Evolutionary conservation across 2,797 vertebrate species (phyloP), one percentile per base, ranked within the genome.

Genomic region (Dromococcyx pavoninus): DNA sequence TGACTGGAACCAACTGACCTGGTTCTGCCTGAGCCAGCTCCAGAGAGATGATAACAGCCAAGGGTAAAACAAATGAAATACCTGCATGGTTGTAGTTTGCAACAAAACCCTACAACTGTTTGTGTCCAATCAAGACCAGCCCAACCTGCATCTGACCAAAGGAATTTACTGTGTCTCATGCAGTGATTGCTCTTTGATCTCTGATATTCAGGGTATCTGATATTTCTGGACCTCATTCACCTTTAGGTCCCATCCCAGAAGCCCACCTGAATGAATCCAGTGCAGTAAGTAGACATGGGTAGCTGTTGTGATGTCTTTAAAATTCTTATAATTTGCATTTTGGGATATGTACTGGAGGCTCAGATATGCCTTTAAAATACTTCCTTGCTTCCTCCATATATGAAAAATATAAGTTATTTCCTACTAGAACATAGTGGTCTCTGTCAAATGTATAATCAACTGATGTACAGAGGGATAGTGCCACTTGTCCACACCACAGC

Each of bases 1-100:
- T 88, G 84, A 93, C 95, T 96, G 96, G 96, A 97, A 96, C 48
- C 81, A 80, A 95, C 96, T 93, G 96, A 94, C 92, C 79, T 89
- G 86, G 37, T 88, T 92, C 96, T 95, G 96, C 87, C 72, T 78
- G 37, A 96, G 90, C 96, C 93, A 95, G 96, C 86, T 95, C 57
- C 3, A 5, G 22, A 85, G 58, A 39, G 80, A 71, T 89, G 91
- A 91, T 95, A 96, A 95, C 87, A 88, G 60, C 57, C 81, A 86
- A 89, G 86, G 88, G 88, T 95, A 73, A 95, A 95, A 65, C 90
- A 95, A 89, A 88, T 92, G 1, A 92, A 96, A 96, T 91, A 76
- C 66, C 82, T 94, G 37, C 27, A 4, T 22, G 75, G 72, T 60
- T 93, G 80, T 88, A 77, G 73, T 89, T 92, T 89, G 51, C 66